Base-by-base conservation (phyloP, 2,113 vertebrate genomes). In the Miniopterus natalensis region DNA sequence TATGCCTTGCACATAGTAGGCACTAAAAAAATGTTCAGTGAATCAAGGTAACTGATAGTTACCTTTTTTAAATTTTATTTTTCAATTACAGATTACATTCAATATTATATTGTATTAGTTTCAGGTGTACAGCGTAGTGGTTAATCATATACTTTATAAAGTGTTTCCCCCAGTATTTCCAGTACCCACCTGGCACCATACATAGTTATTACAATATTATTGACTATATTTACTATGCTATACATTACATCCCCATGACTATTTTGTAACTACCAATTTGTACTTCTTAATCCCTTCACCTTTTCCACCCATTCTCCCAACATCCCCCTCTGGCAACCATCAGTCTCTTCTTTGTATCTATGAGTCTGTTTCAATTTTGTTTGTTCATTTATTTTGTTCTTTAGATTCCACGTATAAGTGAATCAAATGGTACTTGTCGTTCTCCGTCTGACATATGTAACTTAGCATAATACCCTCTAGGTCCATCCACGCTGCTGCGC, bases 11-110 rank as follows among this genome's bases (percentile, higher is more conserved):
- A 55, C 27, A 92, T 80, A 94, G 77, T 79, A 96, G 77, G 51
- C 31, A 70, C 84, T 97, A 65, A 86, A 93, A 84, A 79, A 65
- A 61, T n/a, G 20, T 81, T 78, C 47, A 88, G 1, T 96, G 61
- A 92, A 49, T 66, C 53, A 91, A 90, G 23, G 27, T 71, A 53
- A 80, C 20, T 57, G 53, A 70, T 1, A 66, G 27, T 65, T 51
- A 49, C 14, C 47, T 75, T 51, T 49, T 75, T 31, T 17, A 74
- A 17, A 18, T 74, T 74, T 74, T 49, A 49, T 31, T 75, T 75
- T 75, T 75, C 47, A 75, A 75, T 75, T 75, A 51, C 45, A 31
- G 27, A 10, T 74, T 49, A 75, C 18, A 75, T 29, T 47, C 45
- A 74, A 9, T 75, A 51, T 51, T 51, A 75, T 31, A 51, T 47